Conservation (phyloP, 1,140 invertebrate genomes). For the Homalodisca vitripennis region DNA sequence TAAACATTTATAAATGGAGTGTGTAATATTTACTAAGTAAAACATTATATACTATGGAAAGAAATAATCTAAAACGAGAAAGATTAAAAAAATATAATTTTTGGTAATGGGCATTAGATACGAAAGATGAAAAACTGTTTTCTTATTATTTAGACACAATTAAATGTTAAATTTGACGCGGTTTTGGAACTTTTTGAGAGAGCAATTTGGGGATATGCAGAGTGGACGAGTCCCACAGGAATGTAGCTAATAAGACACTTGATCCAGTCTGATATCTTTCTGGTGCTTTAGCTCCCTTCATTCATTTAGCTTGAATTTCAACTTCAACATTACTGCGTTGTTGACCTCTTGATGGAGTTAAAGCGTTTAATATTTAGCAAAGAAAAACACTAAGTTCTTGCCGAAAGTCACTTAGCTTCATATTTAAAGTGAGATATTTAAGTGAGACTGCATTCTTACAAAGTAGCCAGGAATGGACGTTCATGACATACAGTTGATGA, state of each 20-base stretch:
- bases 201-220: constrained; percentile 6
- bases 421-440: not conserved
- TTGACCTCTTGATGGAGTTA: constrained; percentile 10
- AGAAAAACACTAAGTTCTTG: constrained; percentile 12
- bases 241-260: constrained; percentile 4
- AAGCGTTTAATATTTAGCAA: constrained; percentile 1
- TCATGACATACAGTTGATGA: constrained; percentile 48
- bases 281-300: not conserved
- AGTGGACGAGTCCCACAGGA: not conserved
- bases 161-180: not conserved
- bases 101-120: no score
- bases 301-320: not conserved
- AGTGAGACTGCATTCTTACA: constrained; percentile 3
- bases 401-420: constrained; percentile 4
- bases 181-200: not conserved
- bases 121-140: no score
- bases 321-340: not conserved
- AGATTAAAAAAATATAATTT: no score
- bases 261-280: constrained; percentile 19
- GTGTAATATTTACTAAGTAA: no score
- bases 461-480: constrained; percentile 42
- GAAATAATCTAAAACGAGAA: no score
- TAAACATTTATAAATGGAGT: no score
- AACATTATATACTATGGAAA: no score
- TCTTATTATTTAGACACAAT: not conserved